phyloP scores from a whole-genome alignment of 2,113 vertebrate genomes.

The Chinchilla lanigera region DNA sequence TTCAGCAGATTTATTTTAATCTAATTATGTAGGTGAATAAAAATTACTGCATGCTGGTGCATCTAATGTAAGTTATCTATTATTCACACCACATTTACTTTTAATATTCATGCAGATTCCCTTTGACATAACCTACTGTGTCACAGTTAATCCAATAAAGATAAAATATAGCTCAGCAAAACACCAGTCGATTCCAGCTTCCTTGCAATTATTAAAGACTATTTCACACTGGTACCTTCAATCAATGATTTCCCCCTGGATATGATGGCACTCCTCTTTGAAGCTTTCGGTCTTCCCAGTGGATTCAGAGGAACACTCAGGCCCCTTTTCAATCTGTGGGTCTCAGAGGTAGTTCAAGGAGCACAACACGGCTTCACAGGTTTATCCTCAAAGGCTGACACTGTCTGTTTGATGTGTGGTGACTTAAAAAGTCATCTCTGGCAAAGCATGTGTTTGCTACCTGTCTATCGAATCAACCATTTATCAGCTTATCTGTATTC shows the following conservation, averaged over 20 bases:
- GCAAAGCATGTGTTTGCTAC: conserved; percentile 87
- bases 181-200: conserved; percentile 89
- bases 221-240: conserved; percentile 89
- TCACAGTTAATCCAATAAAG: conserved; percentile 93
- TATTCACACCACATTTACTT: conserved; percentile 93
- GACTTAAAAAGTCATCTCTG: conserved; percentile 89
- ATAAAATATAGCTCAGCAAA: conserved; percentile 91
- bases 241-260: conserved; percentile 87
- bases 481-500: conserved; percentile 90
- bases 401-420: conserved; percentile 89
- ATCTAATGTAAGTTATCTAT: conserved; percentile 92
- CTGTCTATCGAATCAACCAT: conserved; percentile 86
- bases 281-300: conserved; percentile 87
- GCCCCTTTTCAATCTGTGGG: conserved; percentile 83
- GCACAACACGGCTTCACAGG: conserved; percentile 87
- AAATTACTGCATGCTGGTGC: conserved; percentile 88
- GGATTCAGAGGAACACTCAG: conserved; percentile 86
- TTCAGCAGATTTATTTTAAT: conserved; percentile 89
- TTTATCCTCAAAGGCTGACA: conserved; percentile 90
- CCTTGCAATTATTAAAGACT: conserved; percentile 91
- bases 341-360: conserved; percentile 89
- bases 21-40: conserved; percentile 91
- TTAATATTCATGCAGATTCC: conserved; percentile 91
- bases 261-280: conserved; percentile 86
- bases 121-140: conserved; percentile 92